Evolutionary conservation across 2,888 invertebrate genomes (phyloP).

Genomic region (Notocelia uddmanniana): DNA sequence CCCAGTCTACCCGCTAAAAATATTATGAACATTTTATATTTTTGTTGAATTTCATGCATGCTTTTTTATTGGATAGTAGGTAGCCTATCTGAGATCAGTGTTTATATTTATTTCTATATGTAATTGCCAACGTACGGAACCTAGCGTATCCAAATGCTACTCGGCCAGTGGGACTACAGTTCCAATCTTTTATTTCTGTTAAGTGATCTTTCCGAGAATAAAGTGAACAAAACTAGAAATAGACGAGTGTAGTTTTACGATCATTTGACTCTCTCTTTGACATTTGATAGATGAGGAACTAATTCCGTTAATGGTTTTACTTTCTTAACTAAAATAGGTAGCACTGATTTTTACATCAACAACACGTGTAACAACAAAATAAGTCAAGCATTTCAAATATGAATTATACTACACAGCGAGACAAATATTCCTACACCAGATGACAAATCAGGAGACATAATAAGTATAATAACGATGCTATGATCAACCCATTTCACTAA

Average conservation of each 20-base stretch:
- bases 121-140: conserved; percentile 7
- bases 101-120: too few species aligned
- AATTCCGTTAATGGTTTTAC: conserved; percentile 38
- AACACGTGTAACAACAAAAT: not conserved
- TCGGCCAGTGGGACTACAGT: not conserved
- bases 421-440: too few species aligned
- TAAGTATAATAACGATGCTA: not conserved
- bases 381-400: not conserved
- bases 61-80: too few species aligned
- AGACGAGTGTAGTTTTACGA: conserved; percentile 36
- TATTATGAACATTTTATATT: too few species aligned
- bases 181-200: conserved; percentile 30
- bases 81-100: too few species aligned
- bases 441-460: too few species aligned
- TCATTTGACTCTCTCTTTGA: conserved; percentile 19
- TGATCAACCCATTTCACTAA: not conserved
- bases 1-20: too few species aligned
- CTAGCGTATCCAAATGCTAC: not conserved
- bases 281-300: conserved; percentile 43
- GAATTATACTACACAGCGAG: not conserved
- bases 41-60: too few species aligned
- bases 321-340: conserved; percentile 33
- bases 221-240: conserved; percentile 36
- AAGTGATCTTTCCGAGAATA: conserved; percentile 40
- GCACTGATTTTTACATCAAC: conserved; percentile 6